phyloP scores from a whole-genome alignment of 2,113 vertebrate genomes.

The Centropus unirufus region DNA sequence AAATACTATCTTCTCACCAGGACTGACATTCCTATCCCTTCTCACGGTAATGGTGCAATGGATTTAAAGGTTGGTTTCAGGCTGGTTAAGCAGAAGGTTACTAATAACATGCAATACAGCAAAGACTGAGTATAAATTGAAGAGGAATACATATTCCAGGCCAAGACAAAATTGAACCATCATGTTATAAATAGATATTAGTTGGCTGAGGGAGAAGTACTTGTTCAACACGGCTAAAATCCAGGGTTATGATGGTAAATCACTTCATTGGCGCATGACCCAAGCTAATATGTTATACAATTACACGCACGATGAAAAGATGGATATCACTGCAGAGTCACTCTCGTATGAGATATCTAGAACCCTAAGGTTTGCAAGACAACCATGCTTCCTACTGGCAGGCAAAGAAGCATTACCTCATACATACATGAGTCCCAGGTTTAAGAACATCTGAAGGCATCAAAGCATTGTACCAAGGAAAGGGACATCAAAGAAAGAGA shows the following conservation, averaged over 20 bases:
- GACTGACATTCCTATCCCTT: background rate
- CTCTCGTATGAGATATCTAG: background rate
- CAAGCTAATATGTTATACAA: background rate
- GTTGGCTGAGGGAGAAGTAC: background rate
- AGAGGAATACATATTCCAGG: background rate
- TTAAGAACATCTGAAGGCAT: background rate
- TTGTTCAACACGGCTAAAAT: background rate
- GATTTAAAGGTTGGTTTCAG: background rate
- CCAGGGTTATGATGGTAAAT: background rate
- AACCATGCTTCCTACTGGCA: background rate
- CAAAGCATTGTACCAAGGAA: background rate
- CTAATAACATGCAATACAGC: background rate
- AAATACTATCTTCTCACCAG: background rate
- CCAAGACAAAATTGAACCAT: background rate
- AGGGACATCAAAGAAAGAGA: background rate
- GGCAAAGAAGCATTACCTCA: background rate
- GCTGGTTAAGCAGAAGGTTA: background rate
- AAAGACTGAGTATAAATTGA: background rate
- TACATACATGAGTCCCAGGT: accelerated
- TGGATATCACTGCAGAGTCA: background rate
- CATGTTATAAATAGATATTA: background rate
- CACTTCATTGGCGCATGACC: background rate
- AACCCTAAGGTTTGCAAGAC: background rate
- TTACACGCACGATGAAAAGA: background rate
- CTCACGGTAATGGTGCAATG: background rate